Base-by-base conservation (phyloP, 2,888 invertebrate genomes). In the Quadriops clusia region DNA sequence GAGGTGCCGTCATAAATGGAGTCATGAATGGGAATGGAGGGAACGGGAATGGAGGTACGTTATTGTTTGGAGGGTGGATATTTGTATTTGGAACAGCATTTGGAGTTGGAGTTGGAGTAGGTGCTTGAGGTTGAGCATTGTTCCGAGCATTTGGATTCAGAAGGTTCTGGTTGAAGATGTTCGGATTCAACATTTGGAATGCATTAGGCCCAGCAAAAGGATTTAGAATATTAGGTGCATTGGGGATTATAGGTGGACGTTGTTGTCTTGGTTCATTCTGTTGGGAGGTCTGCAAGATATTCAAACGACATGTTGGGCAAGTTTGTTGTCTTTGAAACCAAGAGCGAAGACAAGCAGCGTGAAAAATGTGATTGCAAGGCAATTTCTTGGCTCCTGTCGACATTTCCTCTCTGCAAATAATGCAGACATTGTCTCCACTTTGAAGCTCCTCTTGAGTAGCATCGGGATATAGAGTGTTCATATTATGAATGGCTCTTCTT, bases 261-360 rank as follows among this genome's bases (percentile, higher is more conserved):
- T 37, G 41, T 21, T 41, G 31, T 26, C 34, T 35, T 34, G 23
- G 34, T 23, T 37, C 34, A 11, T 34, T 32, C 7, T 37, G 37
- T 4, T 50, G 36, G 1, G 54, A 47, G 7, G 51, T 50, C 6
- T 57, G 58, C 56, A 53, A 49, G 42, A 61, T 91, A 63, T 97
- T 94, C 41, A 94, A 70, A 8, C 95, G 75, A 58, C 98, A 99
- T 3, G 98, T 99, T 1, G 98, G 98, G 56, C 98, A 99, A 3
- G 98, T 98, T 65, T 99, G 98, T 59, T 99, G 98, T 5, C 98
- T 76, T 65, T 98, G 98, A 66, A 99, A 99, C 98, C 98, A 99
- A 20, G 94, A 91, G 27, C 97, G 77, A 32, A 98, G 70, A 61
- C 98, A 98, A 31, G 87, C 84, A 24, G 94, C 87, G 64, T 99